Evolutionary conservation across 2,113 vertebrate species (phyloP).

Genomic region (Podarcis cretensis): DNA sequence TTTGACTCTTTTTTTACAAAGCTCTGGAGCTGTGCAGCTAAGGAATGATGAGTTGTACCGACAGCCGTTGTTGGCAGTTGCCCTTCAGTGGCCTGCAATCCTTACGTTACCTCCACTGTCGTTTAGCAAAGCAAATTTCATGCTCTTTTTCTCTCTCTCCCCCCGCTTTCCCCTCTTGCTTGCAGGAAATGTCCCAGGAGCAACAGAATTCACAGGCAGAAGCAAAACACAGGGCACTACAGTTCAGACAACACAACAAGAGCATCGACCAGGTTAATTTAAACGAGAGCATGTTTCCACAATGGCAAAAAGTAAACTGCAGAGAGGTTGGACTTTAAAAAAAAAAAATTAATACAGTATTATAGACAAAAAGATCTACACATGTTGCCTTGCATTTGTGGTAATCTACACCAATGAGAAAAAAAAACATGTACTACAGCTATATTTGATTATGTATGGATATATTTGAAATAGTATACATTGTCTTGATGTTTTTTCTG

Average conservation of each 20-base stretch:
- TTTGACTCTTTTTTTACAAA: background rate
- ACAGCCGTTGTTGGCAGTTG: background rate
- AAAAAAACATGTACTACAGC: slow-evolving; percentile 89
- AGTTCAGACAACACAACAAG: slow-evolving; percentile 99
- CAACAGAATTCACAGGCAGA: slow-evolving; percentile 99
- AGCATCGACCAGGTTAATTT: slow-evolving; percentile 98
- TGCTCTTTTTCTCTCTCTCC: background rate
- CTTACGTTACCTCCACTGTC: fast-evolving
- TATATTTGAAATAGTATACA: slow-evolving; percentile 99
- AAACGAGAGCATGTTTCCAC: slow-evolving; percentile 85
- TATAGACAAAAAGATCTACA: slow-evolving; percentile 88
- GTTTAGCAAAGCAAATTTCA: background rate
- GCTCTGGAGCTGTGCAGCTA: fast-evolving
- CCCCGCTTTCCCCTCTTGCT: slow-evolving; percentile 59
- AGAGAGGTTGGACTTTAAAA: slow-evolving; percentile 78
- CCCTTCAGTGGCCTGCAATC: fast-evolving
- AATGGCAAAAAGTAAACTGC: slow-evolving; percentile 78
- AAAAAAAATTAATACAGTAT: slow-evolving; percentile 73
- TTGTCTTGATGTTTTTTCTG: slow-evolving; percentile 99
- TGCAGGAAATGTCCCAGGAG: slow-evolving; percentile 97
- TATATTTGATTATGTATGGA: slow-evolving; percentile 99
- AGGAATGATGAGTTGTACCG: fast-evolving
- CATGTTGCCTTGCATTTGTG: slow-evolving; percentile 99
- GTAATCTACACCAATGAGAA: slow-evolving; percentile 98
- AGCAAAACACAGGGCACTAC: slow-evolving; percentile 99